Evolutionary conservation across 2,797 vertebrate genomes (phyloP), one percentile per base, ranked within the genome.

Genomic region (Cirrhinus mrigala): DNA sequence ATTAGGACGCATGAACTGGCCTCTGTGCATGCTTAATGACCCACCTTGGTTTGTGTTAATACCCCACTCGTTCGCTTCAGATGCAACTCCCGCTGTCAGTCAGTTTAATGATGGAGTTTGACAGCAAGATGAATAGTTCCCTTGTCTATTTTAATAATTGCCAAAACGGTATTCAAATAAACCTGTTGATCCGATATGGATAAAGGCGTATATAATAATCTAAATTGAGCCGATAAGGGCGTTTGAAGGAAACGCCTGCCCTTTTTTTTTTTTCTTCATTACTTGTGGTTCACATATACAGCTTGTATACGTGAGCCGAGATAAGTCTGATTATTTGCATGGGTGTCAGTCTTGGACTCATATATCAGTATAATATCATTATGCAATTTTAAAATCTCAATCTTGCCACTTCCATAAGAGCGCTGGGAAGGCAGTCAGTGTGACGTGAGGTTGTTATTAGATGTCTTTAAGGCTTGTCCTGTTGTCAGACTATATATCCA

Each of bases 91-190:
- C 91, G 93, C 94, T 96, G 95, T 95, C 95, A 94, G 90, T 96
- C 95, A 95, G 94, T 94, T 94, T 96, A 96, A 95, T 95, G 94
- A 95, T 94, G 91, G 94, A 93, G 94, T 95, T 95, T 95, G 93
- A 93, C 92, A 93, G 93, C 87, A 92, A 96, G 95, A 96, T 94
- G 93, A 95, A 95, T 94, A 89, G 84, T 93, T 92, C 93, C 91
- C 93, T 94, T 95, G 94, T 95, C 93, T 95, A 94, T 94, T 91
- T 90, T 95, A 93, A 94, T 95, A 94, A 95, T 94, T 94, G 93
- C 89, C 75, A 56, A 91, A 89, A 90, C 82, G 87, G 87, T 93
- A 92, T 95, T 94, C 93, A 93, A 94, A 93, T 93, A 90, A 94
- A 94, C 92, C 92, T 92, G 90, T 90, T 92, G 90, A 92, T 94